Conservation (phyloP, 2,888 invertebrate genomes). For the Odontocolon sp. region DNA sequence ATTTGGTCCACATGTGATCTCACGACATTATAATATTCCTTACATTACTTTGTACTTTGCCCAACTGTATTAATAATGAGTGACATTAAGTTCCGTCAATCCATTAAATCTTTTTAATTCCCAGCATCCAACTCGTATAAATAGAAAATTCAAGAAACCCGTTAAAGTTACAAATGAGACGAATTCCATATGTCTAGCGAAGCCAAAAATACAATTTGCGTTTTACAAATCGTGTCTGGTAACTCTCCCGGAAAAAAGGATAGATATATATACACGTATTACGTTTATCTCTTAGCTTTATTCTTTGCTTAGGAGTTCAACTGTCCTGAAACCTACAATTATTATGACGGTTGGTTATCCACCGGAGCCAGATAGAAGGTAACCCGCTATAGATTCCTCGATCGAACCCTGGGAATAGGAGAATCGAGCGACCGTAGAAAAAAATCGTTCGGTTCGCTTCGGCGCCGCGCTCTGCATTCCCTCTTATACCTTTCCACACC, state of each 20-base stretch:
- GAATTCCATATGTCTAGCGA: no score
- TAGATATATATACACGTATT: no score
- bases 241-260: neutral
- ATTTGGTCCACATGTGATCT: neutral
- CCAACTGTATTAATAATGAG: no score
- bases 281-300: neutral
- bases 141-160: no score
- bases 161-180: no score
- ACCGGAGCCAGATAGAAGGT: neutral
- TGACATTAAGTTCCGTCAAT: no score
- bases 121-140: no score
- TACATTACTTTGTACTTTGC: no score
- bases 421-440: slow-evolving; percentile 40
- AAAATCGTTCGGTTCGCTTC: slow-evolving; percentile 29
- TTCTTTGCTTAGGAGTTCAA: neutral
- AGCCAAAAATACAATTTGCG: neutral
- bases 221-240: no score
- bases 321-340: neutral
- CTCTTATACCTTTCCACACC: slow-evolving; percentile 2
- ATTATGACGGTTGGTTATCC: neutral
- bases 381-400: neutral
- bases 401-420: slow-evolving; percentile 48
- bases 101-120: no score
- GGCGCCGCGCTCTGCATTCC: slow-evolving; percentile 31
- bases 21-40: no score